These are phyloP conservation scores for Furcula furcula DNA, from an alignment of 2,888 invertebrate genomes.

Conservation along the genomic window DNA sequence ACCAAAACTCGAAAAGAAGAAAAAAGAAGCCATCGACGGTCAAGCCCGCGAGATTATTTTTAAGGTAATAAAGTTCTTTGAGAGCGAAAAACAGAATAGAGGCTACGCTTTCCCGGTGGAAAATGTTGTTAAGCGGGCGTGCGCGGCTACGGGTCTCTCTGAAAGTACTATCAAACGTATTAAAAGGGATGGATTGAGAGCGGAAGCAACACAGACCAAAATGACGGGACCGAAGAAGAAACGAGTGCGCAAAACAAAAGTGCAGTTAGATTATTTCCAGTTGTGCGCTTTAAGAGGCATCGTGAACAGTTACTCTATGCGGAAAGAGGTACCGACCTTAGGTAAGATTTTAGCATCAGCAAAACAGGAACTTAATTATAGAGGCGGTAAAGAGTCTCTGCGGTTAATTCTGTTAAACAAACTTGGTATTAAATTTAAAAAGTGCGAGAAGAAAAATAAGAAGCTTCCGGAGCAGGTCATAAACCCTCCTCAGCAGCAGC, in stretches of 20 bases:
- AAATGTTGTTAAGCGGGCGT: conserved; percentile 70
- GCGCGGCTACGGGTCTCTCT: conserved; percentile 69
- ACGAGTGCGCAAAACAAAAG: conserved; percentile 69
- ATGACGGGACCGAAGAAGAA: conserved; percentile 73
- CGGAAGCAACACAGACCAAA: conserved; percentile 70
- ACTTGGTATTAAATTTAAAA: conserved; percentile 73
- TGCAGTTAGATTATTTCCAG: conserved; percentile 71
- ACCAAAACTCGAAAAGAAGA: conserved; percentile 60
- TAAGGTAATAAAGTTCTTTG: conserved; percentile 74
- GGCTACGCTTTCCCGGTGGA: conserved; percentile 73
- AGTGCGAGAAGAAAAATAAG: conserved; percentile 73
- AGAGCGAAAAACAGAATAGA: conserved; percentile 73
- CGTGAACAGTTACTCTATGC: conserved; percentile 63
- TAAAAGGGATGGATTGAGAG: conserved; percentile 66
- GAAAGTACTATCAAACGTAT: conserved; percentile 73
- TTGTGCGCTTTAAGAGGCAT: conserved; percentile 67
- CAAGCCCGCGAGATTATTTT: conserved; percentile 73
- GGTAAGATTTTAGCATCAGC: conserved; percentile 71
- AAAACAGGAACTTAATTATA: conserved; percentile 65
- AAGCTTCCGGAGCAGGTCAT: conserved; percentile 56
- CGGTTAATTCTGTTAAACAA: conserved; percentile 70
- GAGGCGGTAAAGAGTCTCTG: conserved; percentile 69
- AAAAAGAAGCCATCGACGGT: conserved; percentile 72
- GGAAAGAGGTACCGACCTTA: conserved; percentile 71
- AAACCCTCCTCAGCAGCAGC: conserved; percentile 35